phyloP scores from a whole-genome alignment of 2,888 invertebrate genomes.

The Sthenelais limicola region DNA sequence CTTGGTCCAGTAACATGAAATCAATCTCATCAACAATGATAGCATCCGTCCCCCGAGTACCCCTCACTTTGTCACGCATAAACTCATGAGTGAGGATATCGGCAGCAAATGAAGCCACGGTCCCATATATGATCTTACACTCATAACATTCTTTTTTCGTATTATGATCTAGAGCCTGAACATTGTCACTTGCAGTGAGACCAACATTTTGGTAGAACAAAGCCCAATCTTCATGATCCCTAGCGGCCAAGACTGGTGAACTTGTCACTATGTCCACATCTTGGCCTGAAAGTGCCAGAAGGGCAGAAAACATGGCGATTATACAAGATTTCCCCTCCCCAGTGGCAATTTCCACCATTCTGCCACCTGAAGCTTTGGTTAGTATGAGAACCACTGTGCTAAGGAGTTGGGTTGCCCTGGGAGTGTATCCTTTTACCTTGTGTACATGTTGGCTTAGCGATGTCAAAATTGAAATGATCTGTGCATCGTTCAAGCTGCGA shows the following conservation, averaged over 20 bases:
- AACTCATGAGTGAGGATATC: constrained; percentile 44
- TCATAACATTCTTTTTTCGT: constrained; percentile 31
- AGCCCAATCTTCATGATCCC: constrained; percentile 40
- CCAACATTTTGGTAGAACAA: constrained; percentile 39
- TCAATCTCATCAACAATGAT: constrained; percentile 50
- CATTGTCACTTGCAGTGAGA: not conserved
- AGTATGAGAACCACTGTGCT: not conserved
- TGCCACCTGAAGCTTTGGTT: constrained; percentile 39
- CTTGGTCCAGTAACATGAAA: constrained; percentile 46
- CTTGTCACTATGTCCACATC: constrained; percentile 46
- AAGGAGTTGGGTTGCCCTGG: not conserved
- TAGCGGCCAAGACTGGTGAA: constrained; percentile 47
- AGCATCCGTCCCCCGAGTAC: constrained; percentile 22
- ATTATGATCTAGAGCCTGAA: not conserved
- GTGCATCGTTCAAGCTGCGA: too few species aligned
- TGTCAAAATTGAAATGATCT: too few species aligned
- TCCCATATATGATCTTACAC: constrained; percentile 46
- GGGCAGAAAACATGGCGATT: constrained; percentile 61
- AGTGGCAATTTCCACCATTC: constrained; percentile 67
- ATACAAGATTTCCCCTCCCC: constrained; percentile 62
- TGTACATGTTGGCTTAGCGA: too few species aligned
- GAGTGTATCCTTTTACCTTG: not conserved
- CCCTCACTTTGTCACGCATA: constrained; percentile 37
- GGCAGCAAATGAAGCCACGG: constrained; percentile 46
- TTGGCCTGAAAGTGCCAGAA: constrained; percentile 58